Conservation (phyloP, 2,113 vertebrate species). For the Passer domesticus region DNA sequence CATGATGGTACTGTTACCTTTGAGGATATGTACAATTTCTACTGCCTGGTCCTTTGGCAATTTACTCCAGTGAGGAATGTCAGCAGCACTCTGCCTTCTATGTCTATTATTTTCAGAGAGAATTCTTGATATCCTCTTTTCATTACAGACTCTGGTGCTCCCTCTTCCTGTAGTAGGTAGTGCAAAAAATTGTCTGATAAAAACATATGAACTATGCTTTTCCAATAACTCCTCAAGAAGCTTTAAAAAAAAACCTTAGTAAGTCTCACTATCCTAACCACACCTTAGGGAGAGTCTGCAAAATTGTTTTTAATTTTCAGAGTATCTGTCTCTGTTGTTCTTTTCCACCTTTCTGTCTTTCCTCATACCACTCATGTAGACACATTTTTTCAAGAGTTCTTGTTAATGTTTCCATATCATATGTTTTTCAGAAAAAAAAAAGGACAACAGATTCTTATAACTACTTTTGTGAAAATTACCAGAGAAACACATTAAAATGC, state of each 20-base stretch:
- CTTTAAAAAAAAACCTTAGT: neutral
- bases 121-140: neutral
- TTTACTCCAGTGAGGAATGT: neutral
- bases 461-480: neutral
- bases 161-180: neutral
- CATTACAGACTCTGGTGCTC: neutral
- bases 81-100: neutral
- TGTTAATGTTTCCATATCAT: neutral
- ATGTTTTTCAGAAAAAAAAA: neutral
- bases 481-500: neutral
- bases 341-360: neutral
- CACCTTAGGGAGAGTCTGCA: neutral
- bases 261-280: neutral
- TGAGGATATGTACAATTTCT: neutral
- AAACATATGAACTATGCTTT: neutral
- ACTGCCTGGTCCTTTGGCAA: neutral
- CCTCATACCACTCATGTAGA: fast-evolving
- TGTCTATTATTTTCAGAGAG: neutral
- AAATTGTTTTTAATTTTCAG: neutral
- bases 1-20: neutral
- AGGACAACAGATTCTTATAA: neutral
- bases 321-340: neutral
- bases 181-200: neutral
- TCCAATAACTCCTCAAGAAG: neutral
- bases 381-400: neutral